Percentiles rank a stretch among this genome's conserved stretches.
These are phyloP conservation scores for Drymonia ruficornis DNA, from an alignment of 2,888 invertebrate species.

Conservation along the genomic window DNA sequence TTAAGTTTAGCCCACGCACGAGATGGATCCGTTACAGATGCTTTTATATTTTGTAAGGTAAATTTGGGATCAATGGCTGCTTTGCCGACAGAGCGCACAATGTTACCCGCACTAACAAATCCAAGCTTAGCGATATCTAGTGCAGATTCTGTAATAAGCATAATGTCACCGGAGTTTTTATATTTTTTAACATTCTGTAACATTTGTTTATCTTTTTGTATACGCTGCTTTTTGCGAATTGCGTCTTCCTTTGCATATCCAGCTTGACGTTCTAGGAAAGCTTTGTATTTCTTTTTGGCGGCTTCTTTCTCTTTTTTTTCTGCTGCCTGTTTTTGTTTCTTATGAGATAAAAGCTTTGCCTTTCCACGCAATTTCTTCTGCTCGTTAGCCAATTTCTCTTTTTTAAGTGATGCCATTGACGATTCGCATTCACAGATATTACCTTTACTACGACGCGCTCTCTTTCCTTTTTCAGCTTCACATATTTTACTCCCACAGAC, in stretches of 20 bases:
- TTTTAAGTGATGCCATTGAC: neutral
- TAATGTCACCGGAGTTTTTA: slow-evolving; percentile 27
- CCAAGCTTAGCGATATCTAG: slow-evolving; percentile 27
- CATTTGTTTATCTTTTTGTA: slow-evolving; percentile 20
- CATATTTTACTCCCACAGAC: slow-evolving; percentile 8
- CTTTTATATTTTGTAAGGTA: slow-evolving; percentile 24
- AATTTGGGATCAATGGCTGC: slow-evolving; percentile 35
- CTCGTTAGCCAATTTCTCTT: neutral
- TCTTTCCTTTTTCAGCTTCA: slow-evolving; percentile 1
- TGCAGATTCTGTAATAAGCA: slow-evolving; percentile 37
- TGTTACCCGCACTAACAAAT: slow-evolving; percentile 12
- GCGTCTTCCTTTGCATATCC: slow-evolving; percentile 24
- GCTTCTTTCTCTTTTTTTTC: slow-evolving; percentile 8
- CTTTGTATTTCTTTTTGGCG: slow-evolving; percentile 5
- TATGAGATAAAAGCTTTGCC: neutral
- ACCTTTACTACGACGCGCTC: slow-evolving; percentile 9
- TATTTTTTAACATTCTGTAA: slow-evolving; percentile 24
- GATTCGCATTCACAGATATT: neutral
- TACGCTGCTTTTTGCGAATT: slow-evolving; percentile 20
- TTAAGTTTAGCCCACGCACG: slow-evolving; percentile 20
- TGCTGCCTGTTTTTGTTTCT: neutral
- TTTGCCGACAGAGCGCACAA: slow-evolving; percentile 27
- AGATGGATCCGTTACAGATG: slow-evolving; percentile 27
- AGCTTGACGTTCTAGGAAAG: slow-evolving; percentile 12
- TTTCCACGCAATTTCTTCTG: neutral